Evolutionary conservation across 1,140 invertebrate species (phyloP), one percentile per base, ranked within the genome.

Genomic region (Nasonia giraulti): DNA sequence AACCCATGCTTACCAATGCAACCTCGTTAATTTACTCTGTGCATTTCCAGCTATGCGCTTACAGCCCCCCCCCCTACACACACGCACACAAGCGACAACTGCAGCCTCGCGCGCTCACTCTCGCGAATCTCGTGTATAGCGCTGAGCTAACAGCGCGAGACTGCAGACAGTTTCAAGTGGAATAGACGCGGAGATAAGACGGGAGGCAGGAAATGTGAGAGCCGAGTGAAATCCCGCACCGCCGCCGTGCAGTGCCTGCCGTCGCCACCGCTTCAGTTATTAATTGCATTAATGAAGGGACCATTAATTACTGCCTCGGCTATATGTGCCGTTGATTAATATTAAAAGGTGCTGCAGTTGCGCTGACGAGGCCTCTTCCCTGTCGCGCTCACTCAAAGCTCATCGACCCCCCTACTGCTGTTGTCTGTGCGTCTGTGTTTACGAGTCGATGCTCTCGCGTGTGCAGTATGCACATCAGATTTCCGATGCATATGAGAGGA

Each of bases 251-350:
- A n/a, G 73, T 71, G 37, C 37, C 62, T 40, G 55, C 86, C 40
- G 33, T 74, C 84, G 68, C 62, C n/a, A 14, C 62, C 73, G 80
- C 85, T 82, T 55, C 69, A 82, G 69, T 83, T 74, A 85, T 85
- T 80, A 85, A 80, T 85, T 80, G 68, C 71, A 80, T 85, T 85
- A 85, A 80, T 80, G 83, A 85, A 78, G 76, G 76, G 62, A 79
- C 20, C 76, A 73, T 73, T 71, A 79, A 78, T 84, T 84, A 84
- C 77, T 55, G 76, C 5, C 69, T 23, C 44, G 31, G 23, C 40
- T 44, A 55, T 44, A 55, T 66, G 11, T 37, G 33, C 31, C 55
- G 55, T 62, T 62, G 47, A 84, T 84, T 84, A 79, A 84, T 84
- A 78, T 79, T 84, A 79, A 79, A 84, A 55, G 83, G 23, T 37